These are phyloP conservation scores for Hemiprocne comata DNA, from an alignment of 2,113 vertebrate species.

Conservation along the genomic window DNA sequence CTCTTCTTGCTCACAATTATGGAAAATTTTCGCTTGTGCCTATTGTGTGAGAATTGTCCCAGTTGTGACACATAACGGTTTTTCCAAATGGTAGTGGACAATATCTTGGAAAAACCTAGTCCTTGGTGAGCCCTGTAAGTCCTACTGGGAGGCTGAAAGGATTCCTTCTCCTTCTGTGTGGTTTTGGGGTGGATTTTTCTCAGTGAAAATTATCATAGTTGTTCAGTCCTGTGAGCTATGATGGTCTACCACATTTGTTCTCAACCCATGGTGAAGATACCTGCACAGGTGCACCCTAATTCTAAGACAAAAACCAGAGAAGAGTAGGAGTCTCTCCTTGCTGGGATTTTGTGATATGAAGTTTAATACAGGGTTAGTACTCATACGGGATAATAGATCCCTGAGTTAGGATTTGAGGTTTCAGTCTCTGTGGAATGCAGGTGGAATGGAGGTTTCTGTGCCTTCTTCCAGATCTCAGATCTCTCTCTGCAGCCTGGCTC, in stretches of 20 bases:
- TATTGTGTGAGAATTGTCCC: background rate
- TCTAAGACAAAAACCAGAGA: background rate
- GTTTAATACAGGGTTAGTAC: background rate
- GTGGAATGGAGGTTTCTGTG: background rate
- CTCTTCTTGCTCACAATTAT: background rate
- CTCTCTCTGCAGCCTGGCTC: background rate
- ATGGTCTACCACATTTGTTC: background rate
- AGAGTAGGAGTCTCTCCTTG: background rate
- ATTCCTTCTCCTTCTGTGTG: background rate
- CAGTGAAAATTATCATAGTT: background rate
- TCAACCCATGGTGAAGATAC: background rate
- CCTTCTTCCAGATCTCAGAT: accelerated
- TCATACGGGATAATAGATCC: background rate
- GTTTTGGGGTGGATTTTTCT: background rate
- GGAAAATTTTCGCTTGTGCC: background rate
- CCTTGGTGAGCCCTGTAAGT: background rate
- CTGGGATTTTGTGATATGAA: background rate
- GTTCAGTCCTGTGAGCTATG: background rate
- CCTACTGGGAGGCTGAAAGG: background rate
- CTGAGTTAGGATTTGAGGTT: background rate
- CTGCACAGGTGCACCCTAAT: background rate
- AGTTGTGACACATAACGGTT: background rate
- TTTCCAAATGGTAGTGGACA: background rate
- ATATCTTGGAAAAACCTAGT: background rate
- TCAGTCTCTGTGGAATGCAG: background rate